A percentile compares a stretch with the other conserved stretches of the same genome.
Evolutionary conservation across 2,113 vertebrate genomes (phyloP).

Genomic region (Peromyscus polionotus): DNA sequence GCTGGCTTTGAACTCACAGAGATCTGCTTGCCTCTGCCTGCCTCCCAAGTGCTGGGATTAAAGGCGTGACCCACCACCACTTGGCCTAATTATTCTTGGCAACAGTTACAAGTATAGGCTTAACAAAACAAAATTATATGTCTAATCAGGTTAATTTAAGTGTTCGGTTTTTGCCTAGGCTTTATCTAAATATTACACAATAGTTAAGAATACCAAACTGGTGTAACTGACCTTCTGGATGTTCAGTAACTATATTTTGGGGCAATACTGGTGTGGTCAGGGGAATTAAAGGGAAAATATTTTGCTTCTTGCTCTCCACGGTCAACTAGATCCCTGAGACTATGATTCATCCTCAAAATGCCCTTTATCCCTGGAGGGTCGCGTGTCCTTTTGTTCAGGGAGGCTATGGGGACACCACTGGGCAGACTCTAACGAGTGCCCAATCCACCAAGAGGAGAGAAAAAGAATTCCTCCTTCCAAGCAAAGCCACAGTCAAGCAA

Average conservation of each 20-base stretch:
- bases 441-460: neutral
- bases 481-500: neutral
- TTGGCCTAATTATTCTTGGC: neutral
- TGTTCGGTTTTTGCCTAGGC: neutral
- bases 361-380: neutral
- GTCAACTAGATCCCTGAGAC: neutral
- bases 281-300: neutral
- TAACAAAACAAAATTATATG: neutral
- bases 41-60: no score
- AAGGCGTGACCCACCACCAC: no score
- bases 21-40: no score
- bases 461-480: neutral
- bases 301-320: neutral
- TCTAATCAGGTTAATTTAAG: neutral
- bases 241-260: neutral
- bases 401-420: neutral
- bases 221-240: neutral
- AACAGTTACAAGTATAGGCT: neutral
- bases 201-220: neutral
- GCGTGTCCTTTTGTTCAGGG: neutral
- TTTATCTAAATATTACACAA: neutral
- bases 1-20: no score
- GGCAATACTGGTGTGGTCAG: neutral
- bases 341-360: neutral
- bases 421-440: neutral